phyloP scores from a whole-genome alignment of 2,888 invertebrate species.

The Cepaea hortensis region DNA sequence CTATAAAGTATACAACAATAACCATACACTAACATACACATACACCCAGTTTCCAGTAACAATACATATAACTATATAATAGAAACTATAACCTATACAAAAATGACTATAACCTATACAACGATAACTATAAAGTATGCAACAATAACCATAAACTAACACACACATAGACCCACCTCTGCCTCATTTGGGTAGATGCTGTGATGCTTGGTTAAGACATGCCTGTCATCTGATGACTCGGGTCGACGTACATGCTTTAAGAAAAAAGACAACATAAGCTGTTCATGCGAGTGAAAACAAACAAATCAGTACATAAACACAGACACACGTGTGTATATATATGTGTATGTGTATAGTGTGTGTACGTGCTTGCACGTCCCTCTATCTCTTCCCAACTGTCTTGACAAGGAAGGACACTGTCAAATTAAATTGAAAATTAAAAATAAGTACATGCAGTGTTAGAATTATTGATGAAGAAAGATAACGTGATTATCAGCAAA shows the following conservation, averaged over 20 bases:
- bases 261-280: not conserved
- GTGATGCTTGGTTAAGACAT: conserved; percentile 93
- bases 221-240: conserved; percentile 96
- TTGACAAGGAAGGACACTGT: too few relatives aligned
- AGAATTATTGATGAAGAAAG: too few relatives aligned
- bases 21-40: too few relatives aligned
- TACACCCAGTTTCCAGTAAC: too few relatives aligned
- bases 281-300: not conserved
- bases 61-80: too few relatives aligned
- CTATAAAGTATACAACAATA: not conserved
- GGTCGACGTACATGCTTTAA: conserved; percentile 81
- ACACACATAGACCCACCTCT: conserved; percentile 77
- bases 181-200: conserved; percentile 95
- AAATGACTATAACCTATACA: too few relatives aligned
- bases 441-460: too few relatives aligned
- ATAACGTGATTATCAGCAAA: too few relatives aligned
- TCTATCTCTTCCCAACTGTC: too few relatives aligned
- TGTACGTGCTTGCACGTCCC: not conserved
- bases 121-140: not conserved
- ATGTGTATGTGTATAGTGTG: not conserved
- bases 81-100: too few relatives aligned
- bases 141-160: too few relatives aligned
- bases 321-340: not conserved
- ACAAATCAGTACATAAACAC: not conserved
- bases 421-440: too few relatives aligned